Conservation (phyloP, 2,797 vertebrate genomes). For the Trachurus trachurus region DNA sequence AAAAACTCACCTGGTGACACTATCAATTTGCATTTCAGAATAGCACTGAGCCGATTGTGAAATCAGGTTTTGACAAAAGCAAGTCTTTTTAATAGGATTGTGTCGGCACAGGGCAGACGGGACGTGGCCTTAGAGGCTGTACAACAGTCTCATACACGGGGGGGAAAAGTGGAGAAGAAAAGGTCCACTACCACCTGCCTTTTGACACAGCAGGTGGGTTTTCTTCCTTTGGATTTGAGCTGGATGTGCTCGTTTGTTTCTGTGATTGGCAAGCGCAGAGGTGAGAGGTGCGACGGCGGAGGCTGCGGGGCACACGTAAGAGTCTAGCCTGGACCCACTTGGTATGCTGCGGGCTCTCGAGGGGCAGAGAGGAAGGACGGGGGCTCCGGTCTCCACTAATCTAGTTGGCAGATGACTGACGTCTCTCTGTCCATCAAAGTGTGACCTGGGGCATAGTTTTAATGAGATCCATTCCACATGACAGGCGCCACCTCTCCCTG, state of each 20-base stretch:
- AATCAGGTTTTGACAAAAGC: slow-evolving; percentile 16
- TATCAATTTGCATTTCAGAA: not conserved
- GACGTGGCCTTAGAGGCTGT: slow-evolving; percentile 35
- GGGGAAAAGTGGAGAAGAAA: slow-evolving; percentile 38
- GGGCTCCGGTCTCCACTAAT: slow-evolving; percentile 75
- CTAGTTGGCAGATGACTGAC: slow-evolving; percentile 84
- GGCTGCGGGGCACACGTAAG: slow-evolving; percentile 55
- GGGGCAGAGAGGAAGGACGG: slow-evolving; percentile 66
- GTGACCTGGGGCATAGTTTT: slow-evolving; percentile 86
- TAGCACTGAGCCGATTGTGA: not conserved
- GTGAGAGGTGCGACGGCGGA: slow-evolving; percentile 60
- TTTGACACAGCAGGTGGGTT: slow-evolving; percentile 64
- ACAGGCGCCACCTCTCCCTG: slow-evolving; percentile 80
- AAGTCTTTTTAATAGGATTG: slow-evolving; percentile 30
- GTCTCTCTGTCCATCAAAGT: slow-evolving; percentile 86
- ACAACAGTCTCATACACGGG: slow-evolving; percentile 26
- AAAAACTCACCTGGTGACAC: too few relatives aligned
- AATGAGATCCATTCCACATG: slow-evolving; percentile 87
- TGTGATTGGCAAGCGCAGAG: slow-evolving; percentile 68
- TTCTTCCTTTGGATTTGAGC: slow-evolving; percentile 33
- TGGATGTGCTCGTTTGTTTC: slow-evolving; percentile 55
- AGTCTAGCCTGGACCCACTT: slow-evolving; percentile 62
- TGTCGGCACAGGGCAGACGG: slow-evolving; percentile 4
- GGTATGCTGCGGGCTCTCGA: slow-evolving; percentile 74
- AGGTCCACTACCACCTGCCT: slow-evolving; percentile 54